phyloP scores from a whole-genome alignment of 2,888 invertebrate genomes.

The Trichacis sp. region DNA sequence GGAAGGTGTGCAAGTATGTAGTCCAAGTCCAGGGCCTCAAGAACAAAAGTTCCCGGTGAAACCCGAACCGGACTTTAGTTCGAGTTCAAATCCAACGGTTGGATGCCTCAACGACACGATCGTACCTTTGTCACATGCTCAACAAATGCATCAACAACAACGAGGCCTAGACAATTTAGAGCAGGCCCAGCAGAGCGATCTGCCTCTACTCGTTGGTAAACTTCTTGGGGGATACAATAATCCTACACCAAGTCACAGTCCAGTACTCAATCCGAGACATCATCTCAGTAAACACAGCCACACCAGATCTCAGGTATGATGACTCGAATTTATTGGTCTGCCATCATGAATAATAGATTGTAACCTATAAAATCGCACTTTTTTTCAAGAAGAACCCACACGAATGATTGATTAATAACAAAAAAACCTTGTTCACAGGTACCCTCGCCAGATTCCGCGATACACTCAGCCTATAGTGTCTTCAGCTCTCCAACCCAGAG shows the following conservation, averaged over 20 bases:
- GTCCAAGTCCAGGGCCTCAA: constrained; percentile 62
- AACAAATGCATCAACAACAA: constrained; percentile 58
- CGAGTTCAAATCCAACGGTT: constrained; percentile 59
- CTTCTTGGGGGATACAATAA: constrained; percentile 75
- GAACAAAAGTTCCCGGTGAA: constrained; percentile 67
- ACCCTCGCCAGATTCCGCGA: constrained; percentile 89
- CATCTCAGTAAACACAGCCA: constrained; percentile 67
- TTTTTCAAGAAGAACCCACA: too few species aligned
- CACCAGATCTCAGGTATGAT: constrained; percentile 64
- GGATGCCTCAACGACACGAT: constrained; percentile 58
- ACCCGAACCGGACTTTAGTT: constrained; percentile 65
- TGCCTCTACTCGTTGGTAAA: constrained; percentile 73
- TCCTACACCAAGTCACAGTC: constrained; percentile 78
- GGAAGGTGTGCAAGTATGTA: constrained; percentile 69
- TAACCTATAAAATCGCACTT: too few species aligned
- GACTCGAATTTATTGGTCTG: too few species aligned
- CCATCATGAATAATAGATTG: too few species aligned
- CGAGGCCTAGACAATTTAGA: constrained; percentile 57
- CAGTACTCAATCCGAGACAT: constrained; percentile 70
- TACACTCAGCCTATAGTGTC: constrained; percentile 88
- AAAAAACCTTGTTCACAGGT: too few species aligned
- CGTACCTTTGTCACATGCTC: constrained; percentile 57
- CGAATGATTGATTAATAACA: too few species aligned
- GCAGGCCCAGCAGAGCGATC: constrained; percentile 64
- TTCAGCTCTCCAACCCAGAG: constrained; percentile 89